Conservation (phyloP, 2,797 vertebrate genomes). For the Sarcoramphus papa region DNA sequence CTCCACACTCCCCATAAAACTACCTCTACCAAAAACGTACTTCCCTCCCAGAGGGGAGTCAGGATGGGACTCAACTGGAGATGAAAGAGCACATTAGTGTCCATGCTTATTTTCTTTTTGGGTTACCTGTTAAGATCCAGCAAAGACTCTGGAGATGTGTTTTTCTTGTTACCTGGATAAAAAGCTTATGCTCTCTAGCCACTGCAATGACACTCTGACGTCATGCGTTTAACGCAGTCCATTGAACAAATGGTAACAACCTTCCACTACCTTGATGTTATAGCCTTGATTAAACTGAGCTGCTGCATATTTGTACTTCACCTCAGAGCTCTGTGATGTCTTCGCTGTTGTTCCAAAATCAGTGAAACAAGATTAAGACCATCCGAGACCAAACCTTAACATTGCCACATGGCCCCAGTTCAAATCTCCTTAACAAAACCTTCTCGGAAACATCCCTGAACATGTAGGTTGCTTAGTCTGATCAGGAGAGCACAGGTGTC, state of each 20-base stretch:
- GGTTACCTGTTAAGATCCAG: neutral
- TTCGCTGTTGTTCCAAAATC: neutral
- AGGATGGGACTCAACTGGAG: neutral
- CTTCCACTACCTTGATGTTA: neutral
- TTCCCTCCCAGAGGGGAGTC: neutral
- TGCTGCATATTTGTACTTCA: neutral
- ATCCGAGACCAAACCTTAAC: neutral
- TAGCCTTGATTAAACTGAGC: neutral
- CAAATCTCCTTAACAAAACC: neutral
- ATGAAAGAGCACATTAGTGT: neutral
- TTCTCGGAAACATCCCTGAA: neutral
- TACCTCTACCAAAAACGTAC: neutral
- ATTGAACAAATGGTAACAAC: neutral
- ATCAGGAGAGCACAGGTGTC: neutral
- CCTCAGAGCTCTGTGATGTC: neutral
- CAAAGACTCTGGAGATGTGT: neutral
- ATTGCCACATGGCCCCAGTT: neutral
- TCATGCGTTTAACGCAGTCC: neutral
- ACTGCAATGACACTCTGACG: neutral
- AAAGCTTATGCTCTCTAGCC: neutral
- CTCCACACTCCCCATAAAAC: neutral
- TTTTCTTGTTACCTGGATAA: neutral
- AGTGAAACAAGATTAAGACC: neutral
- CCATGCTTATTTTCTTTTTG: neutral
- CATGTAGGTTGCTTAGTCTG: neutral